Base-by-base conservation (phyloP, 2,113 vertebrate species). In the Crypturellus undulatus region DNA sequence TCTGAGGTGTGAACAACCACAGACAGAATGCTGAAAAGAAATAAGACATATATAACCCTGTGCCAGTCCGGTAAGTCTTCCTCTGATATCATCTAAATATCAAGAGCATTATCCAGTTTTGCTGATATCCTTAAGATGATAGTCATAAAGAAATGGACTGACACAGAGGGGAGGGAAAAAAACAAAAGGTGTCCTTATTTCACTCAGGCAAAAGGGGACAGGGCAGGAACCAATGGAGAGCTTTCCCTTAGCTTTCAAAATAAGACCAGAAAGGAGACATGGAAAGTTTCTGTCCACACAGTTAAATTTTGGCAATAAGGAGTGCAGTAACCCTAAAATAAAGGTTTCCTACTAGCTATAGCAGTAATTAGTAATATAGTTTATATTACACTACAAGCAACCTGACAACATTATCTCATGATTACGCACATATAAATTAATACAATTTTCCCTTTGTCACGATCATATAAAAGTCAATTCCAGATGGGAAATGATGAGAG, bases 401-500 rank as follows among this genome's bases (percentile, higher is more conserved):
- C 36, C 20, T 73, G 84, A 79, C 67, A 79, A 42, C 14, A 79
- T 73, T 75, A 75, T 92, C 60, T 94, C 71, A 90, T 0, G 14
- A 56, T 79, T 89, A 65, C 75, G 58, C 19, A 64, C 8, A 4
- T 71, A 81, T 60, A 90, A 89, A 19, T 32, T 75, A 87, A 82
- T 38, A 38, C 14, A 58, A 87, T 83, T 90, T 92, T 78, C 43
- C 62, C 13, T 68, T 81, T 93, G 77, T 69, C 40, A 87, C 59
- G 24, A 54, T 80, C 38, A 84, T 84, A 65, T 73, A 93, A 91
- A 59, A 47, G 56, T 86, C 38, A 26, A 1, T 56, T 76, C 59
- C 70, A 67, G 38, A 90, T 67, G 79, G 93, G 76, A 97, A 96
- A 94, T 89, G 18, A 94, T 94, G 85, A 81, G 54, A 87, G 58